These are phyloP conservation scores for Rhorus exstirpatorius DNA, from an alignment of 2,888 invertebrate genomes.

Conservation along the genomic window DNA sequence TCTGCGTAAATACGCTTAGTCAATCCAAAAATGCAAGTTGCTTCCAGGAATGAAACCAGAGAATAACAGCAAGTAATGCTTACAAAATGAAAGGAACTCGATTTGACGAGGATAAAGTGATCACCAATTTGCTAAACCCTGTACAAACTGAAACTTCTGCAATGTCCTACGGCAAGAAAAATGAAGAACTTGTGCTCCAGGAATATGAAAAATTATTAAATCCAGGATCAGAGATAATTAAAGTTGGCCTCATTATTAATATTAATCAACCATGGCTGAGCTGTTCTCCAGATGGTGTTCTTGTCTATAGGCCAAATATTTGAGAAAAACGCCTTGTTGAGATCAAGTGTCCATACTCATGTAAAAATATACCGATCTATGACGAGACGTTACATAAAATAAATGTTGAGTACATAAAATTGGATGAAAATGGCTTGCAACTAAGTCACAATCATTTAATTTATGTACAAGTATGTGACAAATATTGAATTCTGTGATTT, in stretches of 20 bases:
- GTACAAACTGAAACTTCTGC: neutral
- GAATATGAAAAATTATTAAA: constrained; percentile 64
- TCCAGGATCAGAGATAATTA: constrained; percentile 56
- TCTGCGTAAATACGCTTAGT: constrained; percentile 25
- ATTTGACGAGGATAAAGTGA: neutral
- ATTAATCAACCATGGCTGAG: constrained; percentile 70
- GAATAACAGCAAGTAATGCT: neutral
- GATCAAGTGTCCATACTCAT: constrained; percentile 70
- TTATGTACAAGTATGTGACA: neutral
- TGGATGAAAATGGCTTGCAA: constrained; percentile 63
- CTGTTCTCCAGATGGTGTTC: constrained; percentile 70
- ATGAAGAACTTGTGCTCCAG: constrained; percentile 49
- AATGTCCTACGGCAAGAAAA: constrained; percentile 66
- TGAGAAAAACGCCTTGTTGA: constrained; percentile 70
- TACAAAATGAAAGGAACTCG: no score
- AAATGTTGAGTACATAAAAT: constrained; percentile 59
- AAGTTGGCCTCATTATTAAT: constrained; percentile 70
- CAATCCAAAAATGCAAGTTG: constrained; percentile 47
- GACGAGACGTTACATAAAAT: constrained; percentile 22
- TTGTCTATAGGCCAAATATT: constrained; percentile 63
- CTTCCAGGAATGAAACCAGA: constrained; percentile 30
- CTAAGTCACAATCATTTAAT: constrained; percentile 42
- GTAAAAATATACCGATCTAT: constrained; percentile 48
- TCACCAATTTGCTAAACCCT: neutral
- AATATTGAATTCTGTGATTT: neutral